Base-by-base conservation (phyloP, 2,888 invertebrate species). In the Macaria notata region DNA sequence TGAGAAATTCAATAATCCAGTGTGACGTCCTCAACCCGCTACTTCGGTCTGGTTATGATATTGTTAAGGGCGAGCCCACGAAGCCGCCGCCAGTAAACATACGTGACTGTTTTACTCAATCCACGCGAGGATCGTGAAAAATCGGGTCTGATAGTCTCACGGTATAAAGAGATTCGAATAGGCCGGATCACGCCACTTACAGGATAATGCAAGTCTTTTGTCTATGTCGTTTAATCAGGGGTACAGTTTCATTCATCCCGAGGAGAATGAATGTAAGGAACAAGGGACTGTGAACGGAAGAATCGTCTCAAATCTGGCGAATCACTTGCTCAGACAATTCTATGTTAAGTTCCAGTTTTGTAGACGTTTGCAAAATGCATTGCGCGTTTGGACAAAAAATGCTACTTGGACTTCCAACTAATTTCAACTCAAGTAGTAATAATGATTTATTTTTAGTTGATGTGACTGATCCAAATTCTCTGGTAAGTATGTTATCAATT, bases 71-170 rank as follows among this genome's bases (percentile, higher is more conserved):
- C 71, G 62, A 62, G 70, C 69, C 74, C 75, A 70, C 69, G 65
- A 74, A 75, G 75, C 77, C 79, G 81, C 80, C 70, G 79, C 77
- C 78, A 81, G 80, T 82, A 80, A 81, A 78, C 75, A 74, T 79
- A 84, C 84, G 84, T 84, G 84, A 84, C 84, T 77, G 78, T 78
- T 81, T 82, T 84, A 75, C 78, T 71, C 71, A 75, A 82, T 78
- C 65, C 69, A 68, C 70, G 64, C 65, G 63, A 69, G 66, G 67
- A 64, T 72, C 69, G 68, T 77, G 76, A 82, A 76, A 82, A 80
- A 83, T 81, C 70, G 78, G 56, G 70, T 68, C 69, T 67, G 77
- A 81, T 78, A 76, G 78, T 75, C 66, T 70, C 72, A 69, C 73
- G 74, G 79, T 78, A 80, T 76, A 76, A 78, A 78, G 77, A 76